These are phyloP conservation scores for Gymnocypris eckloni DNA, from an alignment of 2,797 vertebrate species.

Conservation along the genomic window DNA sequence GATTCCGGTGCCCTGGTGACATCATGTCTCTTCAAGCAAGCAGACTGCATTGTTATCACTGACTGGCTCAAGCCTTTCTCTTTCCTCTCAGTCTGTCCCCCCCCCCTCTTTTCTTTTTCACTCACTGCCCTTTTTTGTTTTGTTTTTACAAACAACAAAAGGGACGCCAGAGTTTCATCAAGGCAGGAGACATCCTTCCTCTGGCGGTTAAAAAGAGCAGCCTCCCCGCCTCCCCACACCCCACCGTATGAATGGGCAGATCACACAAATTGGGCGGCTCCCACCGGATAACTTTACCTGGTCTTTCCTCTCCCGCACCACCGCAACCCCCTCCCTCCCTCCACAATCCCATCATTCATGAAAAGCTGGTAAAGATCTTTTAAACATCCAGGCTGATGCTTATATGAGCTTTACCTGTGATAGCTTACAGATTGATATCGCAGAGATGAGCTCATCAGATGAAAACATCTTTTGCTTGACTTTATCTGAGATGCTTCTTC, in stretches of 20 bases:
- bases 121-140: conserved; percentile 65
- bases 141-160: conserved; percentile 76
- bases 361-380: conserved; percentile 51
- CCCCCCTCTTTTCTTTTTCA: conserved; percentile 46
- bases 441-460: conserved; percentile 23
- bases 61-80: conserved; percentile 70
- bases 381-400: conserved; percentile 63
- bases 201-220: conserved; percentile 67
- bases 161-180: conserved; percentile 74
- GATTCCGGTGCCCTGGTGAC: conserved; percentile 71
- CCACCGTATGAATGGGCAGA: conserved; percentile 56
- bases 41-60: conserved; percentile 74
- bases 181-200: conserved; percentile 74
- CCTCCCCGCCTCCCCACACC: conserved; percentile 59
- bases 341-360: conserved; percentile 67
- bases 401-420: conserved; percentile 55
- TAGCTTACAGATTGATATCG: conserved; percentile 39
- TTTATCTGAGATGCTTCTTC: background rate
- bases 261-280: conserved; percentile 64
- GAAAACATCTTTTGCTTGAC: background rate
- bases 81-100: conserved; percentile 40
- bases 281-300: conserved; percentile 70
- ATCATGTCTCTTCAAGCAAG: conserved; percentile 77
- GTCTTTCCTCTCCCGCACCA: conserved; percentile 63
- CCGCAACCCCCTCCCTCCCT: conserved; percentile 54